Conservation (phyloP, 2,113 vertebrate genomes). For the Mungos mungo region DNA sequence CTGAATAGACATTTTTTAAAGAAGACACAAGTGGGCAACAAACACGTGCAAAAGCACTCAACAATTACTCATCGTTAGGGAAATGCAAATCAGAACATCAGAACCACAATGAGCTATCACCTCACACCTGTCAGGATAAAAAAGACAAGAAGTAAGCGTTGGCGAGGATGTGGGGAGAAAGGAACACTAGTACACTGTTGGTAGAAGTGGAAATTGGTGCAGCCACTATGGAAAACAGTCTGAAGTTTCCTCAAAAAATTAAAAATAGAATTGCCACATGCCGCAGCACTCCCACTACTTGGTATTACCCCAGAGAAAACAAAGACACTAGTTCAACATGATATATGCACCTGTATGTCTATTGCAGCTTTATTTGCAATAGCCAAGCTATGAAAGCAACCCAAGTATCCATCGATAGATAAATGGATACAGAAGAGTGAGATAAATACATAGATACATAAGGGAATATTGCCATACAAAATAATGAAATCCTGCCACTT, state of each 20-base stretch:
- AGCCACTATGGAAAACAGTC: not conserved
- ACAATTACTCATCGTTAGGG: not conserved
- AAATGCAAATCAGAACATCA: not conserved
- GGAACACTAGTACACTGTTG: not conserved
- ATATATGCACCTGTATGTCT: not conserved
- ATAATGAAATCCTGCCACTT: not conserved
- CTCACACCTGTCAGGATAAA: not conserved
- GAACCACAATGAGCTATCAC: not conserved
- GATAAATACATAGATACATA: too few relatives aligned
- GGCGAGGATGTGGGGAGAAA: not conserved
- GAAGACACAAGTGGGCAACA: not conserved
- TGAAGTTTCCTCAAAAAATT: not conserved
- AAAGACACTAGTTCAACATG: not conserved
- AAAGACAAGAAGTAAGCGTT: not conserved
- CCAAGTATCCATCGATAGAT: not conserved
- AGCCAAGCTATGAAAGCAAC: not conserved
- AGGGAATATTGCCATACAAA: not conserved
- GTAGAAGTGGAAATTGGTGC: not conserved
- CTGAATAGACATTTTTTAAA: not conserved
- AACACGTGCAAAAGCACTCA: not conserved
- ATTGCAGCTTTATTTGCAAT: not conserved
- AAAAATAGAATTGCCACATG: not conserved
- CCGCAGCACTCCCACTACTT: not conserved
- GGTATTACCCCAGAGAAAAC: not conserved
- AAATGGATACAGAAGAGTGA: not conserved